Evolutionary conservation across 1,140 invertebrate genomes (phyloP).

Genomic region (Delia radicum): DNA sequence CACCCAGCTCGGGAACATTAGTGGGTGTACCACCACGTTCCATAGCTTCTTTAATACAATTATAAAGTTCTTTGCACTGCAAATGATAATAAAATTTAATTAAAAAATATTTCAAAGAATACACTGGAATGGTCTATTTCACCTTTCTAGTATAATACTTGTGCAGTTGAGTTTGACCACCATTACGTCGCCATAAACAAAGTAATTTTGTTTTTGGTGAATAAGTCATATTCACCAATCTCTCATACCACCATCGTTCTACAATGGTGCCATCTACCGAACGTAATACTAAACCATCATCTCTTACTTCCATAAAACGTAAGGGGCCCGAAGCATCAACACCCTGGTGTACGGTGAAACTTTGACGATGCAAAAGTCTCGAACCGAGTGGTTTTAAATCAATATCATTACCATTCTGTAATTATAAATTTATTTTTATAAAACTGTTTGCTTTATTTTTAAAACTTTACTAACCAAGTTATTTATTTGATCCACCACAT

Average conservation of each 20-base stretch:
- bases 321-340: constrained; percentile 87
- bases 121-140: constrained; percentile 34
- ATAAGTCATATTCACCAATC: constrained; percentile 99
- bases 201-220: constrained; percentile 97
- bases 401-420: constrained; percentile 91
- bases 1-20: constrained; percentile 87
- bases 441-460: background rate
- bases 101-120: background rate
- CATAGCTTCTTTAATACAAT: constrained; percentile 98
- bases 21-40: constrained; percentile 84
- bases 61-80: constrained; percentile 98
- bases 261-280: constrained; percentile 84
- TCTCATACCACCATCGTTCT: constrained; percentile 98
- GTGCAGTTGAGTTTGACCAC: constrained; percentile 85
- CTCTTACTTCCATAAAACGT: constrained; percentile 96
- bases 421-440: background rate
- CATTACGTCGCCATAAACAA: constrained; percentile 91
- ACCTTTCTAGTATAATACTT: constrained; percentile 99
- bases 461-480: constrained; percentile 72
- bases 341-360: constrained; percentile 96
- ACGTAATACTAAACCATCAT: constrained; percentile 93
- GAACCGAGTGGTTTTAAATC: constrained; percentile 91
- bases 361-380: constrained; percentile 91
- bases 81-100: background rate
- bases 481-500: constrained; percentile 91